A percentile compares a stretch with the other conserved stretches of the same genome.
Evolutionary conservation across 2,888 invertebrate genomes (phyloP).

Genomic region (Anthophora plumipes): DNA sequence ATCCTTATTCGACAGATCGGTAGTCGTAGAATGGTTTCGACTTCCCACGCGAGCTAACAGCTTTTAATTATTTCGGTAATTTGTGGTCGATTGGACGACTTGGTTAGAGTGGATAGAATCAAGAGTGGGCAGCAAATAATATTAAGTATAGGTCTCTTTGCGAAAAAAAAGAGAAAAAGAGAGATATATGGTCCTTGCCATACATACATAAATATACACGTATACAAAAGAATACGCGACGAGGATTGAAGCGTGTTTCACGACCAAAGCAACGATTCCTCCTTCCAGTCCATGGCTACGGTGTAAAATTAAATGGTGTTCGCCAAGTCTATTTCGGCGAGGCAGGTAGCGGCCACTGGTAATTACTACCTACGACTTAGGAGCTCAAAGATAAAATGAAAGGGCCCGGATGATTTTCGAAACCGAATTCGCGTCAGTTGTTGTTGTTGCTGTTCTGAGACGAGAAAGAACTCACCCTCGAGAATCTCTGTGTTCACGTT

Average conservation of each 20-base stretch:
- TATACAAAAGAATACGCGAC: neutral
- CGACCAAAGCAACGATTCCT: conserved; percentile 45
- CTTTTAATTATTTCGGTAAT: conserved; percentile 83
- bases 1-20: conserved; percentile 28
- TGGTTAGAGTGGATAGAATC: conserved; percentile 65
- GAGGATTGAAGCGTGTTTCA: conserved; percentile 14
- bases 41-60: conserved; percentile 74
- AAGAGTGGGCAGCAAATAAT: conserved; percentile 83
- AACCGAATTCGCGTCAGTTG: conserved; percentile 73
- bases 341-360: conserved; percentile 85
- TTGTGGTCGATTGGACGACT: conserved; percentile 78
- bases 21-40: conserved; percentile 18
- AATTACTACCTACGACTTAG: conserved; percentile 83
- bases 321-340: conserved; percentile 82
- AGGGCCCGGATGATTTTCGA: conserved; percentile 75
- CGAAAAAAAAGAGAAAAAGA: conserved; percentile 69
- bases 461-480: neutral
- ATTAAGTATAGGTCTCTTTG: conserved; percentile 84
- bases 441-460: conserved; percentile 35
- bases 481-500: conserved; percentile 6
- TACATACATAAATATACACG: conserved; percentile 36
- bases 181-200: conserved; percentile 78
- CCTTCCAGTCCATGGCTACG: conserved; percentile 61
- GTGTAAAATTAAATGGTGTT: conserved; percentile 84
- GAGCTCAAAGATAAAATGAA: conserved; percentile 77